Base-by-base conservation (phyloP, 2,888 invertebrate genomes). In the Drosophila emarginata region DNA sequence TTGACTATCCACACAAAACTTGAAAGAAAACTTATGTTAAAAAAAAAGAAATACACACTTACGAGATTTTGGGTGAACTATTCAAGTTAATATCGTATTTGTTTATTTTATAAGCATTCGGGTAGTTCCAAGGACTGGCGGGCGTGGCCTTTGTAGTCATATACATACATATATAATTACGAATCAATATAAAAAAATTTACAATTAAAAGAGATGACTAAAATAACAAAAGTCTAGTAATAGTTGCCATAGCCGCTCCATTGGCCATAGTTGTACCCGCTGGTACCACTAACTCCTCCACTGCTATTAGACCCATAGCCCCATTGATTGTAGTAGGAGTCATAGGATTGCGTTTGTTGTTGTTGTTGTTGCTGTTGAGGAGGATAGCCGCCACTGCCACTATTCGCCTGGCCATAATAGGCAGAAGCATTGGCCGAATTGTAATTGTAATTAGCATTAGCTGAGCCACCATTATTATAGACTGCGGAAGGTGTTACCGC, bases 271-370 rank as follows among this genome's bases (percentile, higher is more conserved):
- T 93, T 92, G 61, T 94, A 93, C 56, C 78, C 77, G 12, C 86
- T 75, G 32, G 79, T 59, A 32, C 72, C 67, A 5, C 60, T 61
- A 39, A 57, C 40, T 1, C 74, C 71, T 1, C 74, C 71, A n/a
- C 77, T 72, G 4, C 78, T 67, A 58, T 92, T 91, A 0, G 93
- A 92, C 66, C 94, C 93, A 18, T 93, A 93, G 76, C 93, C 93
- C 94, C 94, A 94, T 78, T 93, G 93, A 85, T 93, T 94, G 79
- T 94, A 94, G 78, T 94, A 94, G 69, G 93, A 93, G 63, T 93
- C 92, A 80, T 93, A 93, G n/a, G 90, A 83, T 58, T 83, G 83
- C 21, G 45, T 21, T 65, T 89, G 83, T 39, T 64, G 78, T 12
- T 79, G 86, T 12, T 79, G 64, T 32, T 76, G 78, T 23, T 73